These are phyloP conservation scores for Erinaceus europaeus DNA, from an alignment of 2,113 vertebrate species.

Conservation along the genomic window DNA sequence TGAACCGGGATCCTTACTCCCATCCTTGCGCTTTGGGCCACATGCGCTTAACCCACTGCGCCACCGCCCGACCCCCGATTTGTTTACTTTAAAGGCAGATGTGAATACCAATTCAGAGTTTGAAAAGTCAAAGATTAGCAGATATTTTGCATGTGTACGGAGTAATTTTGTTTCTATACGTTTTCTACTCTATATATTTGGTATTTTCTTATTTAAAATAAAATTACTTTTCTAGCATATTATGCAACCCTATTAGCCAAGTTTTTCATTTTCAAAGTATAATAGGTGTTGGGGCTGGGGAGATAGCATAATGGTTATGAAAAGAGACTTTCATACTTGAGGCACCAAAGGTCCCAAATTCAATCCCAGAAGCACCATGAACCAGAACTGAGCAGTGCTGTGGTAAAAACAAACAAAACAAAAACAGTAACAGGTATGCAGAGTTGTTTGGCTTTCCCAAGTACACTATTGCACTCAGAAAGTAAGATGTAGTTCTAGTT, in stretches of 20 bases:
- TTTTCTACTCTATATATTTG: neutral
- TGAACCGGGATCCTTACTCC: no score
- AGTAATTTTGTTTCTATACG: constrained; percentile 4
- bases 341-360: no score
- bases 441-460: constrained; percentile 24
- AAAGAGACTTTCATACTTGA: no score
- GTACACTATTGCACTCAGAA: neutral
- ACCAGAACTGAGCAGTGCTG: no score
- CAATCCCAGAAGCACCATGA: no score
- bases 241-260: neutral
- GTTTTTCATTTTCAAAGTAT: constrained; percentile 4
- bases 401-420: no score
- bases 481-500: neutral
- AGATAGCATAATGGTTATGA: no score
- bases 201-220: constrained; percentile 39
- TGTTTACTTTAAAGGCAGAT: neutral
- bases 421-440: no score
- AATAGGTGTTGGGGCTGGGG: no score
- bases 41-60: no score
- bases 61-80: no score
- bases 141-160: neutral
- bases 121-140: neutral
- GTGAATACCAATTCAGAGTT: constrained; percentile 25
- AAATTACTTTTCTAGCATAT: neutral
- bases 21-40: no score